Base-by-base conservation (phyloP, 2,888 invertebrate species). In the Ectemnius continuus region DNA sequence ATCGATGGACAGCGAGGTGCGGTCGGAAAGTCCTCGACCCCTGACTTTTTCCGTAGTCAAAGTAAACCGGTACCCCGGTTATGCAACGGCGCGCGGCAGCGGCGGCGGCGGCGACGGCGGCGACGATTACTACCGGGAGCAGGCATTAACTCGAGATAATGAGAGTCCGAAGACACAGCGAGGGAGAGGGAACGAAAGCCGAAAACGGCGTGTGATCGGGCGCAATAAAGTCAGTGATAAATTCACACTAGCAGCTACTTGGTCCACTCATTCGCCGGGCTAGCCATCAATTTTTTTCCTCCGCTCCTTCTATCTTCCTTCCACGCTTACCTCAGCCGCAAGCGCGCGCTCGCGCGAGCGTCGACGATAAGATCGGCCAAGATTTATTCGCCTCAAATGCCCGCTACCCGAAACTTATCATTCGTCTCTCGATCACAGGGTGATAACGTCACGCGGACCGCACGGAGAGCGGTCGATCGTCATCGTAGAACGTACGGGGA, bases 1-100 rank as follows among this genome's bases (percentile, higher is more conserved):
- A 20, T 23, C 58, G 18, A 58, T 20, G 26, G 26, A 58, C 23
- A 28, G 48, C 45, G 8, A 63, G 46, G 28, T 47, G 59, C 59
- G 18, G 46, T 60, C 11, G 16, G 52, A 20, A 47, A 76, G 73
- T 81, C 75, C 80, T 75, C 82, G 84, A 85, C 80, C 83, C 80
- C 81, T 84, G 81, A 83, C 79, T 78, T 78, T 78, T 81, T 45
- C 60, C 60, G 48, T 23, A 36, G 64, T 68, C 71, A 76, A 75
- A 70, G 58, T 48, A 63, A 70, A 63, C 72, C 57, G 67, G 69
- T 69, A 57, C 52, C 59, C 61, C 16, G 36, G 62, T 80, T 76
- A 67, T 69, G 73, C 69, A 70, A 79, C 66, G 23, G 18, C 59
- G 46, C 16, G 16, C 5, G n/a, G n/a, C n/a, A n/a, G n/a, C n/a